Conservation (phyloP, 2,888 invertebrate species). For the Acanthosepion lycidas region DNA sequence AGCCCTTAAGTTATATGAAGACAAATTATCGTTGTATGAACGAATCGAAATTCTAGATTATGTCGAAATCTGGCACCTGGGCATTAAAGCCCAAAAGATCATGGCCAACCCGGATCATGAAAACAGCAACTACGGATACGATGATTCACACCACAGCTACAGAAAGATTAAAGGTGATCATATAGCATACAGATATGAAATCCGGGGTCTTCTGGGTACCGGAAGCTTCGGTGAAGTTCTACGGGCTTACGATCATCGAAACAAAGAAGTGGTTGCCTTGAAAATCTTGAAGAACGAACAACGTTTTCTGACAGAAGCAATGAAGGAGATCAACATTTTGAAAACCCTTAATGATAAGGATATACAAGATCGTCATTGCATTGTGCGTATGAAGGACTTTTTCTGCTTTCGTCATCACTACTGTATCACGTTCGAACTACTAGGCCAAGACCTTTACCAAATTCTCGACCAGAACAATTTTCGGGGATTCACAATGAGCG, state of each 20-base stretch:
- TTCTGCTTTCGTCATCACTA: background rate
- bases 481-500: background rate
- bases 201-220: background rate
- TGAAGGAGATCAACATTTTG: background rate
- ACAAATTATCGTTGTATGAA: background rate
- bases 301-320: background rate
- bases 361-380: background rate
- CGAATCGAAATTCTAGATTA: background rate
- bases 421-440: background rate
- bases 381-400: background rate
- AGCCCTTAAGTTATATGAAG: background rate
- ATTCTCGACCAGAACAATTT: background rate
- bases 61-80: background rate
- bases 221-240: background rate
- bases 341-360: background rate
- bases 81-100: background rate
- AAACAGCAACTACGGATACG: background rate
- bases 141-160: background rate
- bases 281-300: background rate
- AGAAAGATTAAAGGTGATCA: background rate
- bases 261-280: background rate
- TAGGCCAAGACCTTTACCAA: background rate
- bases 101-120: background rate
- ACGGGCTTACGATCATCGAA: background rate
- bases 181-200: constrained; percentile 22